phyloP scores from a whole-genome alignment of 2,113 vertebrate genomes.

The Electrona antarctica region DNA sequence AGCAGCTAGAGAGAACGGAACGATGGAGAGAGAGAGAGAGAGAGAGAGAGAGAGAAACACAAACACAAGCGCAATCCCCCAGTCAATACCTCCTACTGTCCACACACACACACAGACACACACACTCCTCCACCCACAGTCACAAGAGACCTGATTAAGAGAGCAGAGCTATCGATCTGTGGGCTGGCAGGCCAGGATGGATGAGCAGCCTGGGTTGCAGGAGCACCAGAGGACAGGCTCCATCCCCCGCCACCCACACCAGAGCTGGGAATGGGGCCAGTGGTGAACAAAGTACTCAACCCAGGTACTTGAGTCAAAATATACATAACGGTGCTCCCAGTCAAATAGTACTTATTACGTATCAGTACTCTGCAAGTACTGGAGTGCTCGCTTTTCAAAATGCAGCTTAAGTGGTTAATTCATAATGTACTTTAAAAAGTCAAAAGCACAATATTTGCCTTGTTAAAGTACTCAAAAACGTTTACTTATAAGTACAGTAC shows the following conservation, averaged over 20 bases:
- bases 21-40: conserved; percentile 21
- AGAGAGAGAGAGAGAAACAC: conserved; percentile 47
- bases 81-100: conserved; percentile 48
- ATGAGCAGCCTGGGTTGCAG: conserved; percentile 72
- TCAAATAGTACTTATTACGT: too few species aligned
- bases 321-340: too few species aligned
- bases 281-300: too few species aligned
- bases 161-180: conserved; percentile 79
- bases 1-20: conserved; percentile 42
- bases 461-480: too few species aligned
- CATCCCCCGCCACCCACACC: conserved; percentile 56
- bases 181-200: conserved; percentile 77
- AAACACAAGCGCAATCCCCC: conserved; percentile 58
- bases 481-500: too few species aligned
- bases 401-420: too few species aligned
- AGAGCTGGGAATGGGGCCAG: conserved; percentile 35
- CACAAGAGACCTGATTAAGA: conserved; percentile 84
- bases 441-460: too few species aligned
- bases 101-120: conserved; percentile 31
- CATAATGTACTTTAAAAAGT: too few species aligned
- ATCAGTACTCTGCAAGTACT: too few species aligned
- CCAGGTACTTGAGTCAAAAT: too few species aligned
- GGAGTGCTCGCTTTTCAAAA: too few species aligned
- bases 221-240: conserved; percentile 75
- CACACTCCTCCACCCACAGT: conserved; percentile 62